Evolutionary conservation across 1,140 invertebrate genomes (phyloP).

Genomic region (Bombus waltoni): DNA sequence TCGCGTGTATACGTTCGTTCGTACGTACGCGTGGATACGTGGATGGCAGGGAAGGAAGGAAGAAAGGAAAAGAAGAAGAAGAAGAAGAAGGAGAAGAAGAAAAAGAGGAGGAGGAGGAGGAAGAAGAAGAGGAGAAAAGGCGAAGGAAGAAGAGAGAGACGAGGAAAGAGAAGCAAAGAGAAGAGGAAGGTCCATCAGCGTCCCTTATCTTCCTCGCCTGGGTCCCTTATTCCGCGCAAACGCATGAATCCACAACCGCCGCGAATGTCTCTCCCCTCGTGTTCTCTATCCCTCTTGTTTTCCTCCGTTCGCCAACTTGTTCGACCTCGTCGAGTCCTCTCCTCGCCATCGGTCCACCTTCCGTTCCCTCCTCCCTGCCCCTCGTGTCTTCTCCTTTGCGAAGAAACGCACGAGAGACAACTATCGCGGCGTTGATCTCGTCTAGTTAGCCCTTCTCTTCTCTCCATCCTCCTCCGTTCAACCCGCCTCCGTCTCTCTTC

Average conservation of each 20-base stretch:
- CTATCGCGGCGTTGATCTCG: slow-evolving; percentile 78
- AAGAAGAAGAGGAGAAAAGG: neutral
- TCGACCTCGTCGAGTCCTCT: neutral
- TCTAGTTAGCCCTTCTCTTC: slow-evolving; percentile 76
- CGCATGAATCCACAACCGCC: slow-evolving; percentile 63
- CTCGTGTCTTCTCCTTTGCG: slow-evolving; percentile 46
- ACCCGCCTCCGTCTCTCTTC: neutral
- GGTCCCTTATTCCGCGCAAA: slow-evolving; percentile 68
- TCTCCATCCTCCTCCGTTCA: slow-evolving; percentile 36
- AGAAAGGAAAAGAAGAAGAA: neutral
- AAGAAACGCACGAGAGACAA: slow-evolving; percentile 70
- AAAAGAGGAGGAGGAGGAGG: neutral
- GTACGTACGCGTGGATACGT: neutral
- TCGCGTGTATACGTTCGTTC: neutral
- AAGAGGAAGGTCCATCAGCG: slow-evolving; percentile 68
- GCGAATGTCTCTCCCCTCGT: slow-evolving; percentile 56
- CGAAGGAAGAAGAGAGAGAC: slow-evolving; percentile 2
- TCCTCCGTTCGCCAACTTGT: neutral
- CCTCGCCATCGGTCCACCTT: slow-evolving; percentile 4
- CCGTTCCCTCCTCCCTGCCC: neutral
- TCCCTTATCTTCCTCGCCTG: slow-evolving; percentile 66
- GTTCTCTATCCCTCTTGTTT: slow-evolving; percentile 42
- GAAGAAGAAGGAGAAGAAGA: slow-evolving; percentile 13
- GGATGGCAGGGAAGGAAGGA: neutral
- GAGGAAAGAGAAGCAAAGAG: slow-evolving; percentile 1